A percentile compares a stretch with the other conserved stretches of the same genome.
These are phyloP conservation scores for Norana najaformis DNA, from an alignment of 2,888 invertebrate genomes.

Conservation along the genomic window DNA sequence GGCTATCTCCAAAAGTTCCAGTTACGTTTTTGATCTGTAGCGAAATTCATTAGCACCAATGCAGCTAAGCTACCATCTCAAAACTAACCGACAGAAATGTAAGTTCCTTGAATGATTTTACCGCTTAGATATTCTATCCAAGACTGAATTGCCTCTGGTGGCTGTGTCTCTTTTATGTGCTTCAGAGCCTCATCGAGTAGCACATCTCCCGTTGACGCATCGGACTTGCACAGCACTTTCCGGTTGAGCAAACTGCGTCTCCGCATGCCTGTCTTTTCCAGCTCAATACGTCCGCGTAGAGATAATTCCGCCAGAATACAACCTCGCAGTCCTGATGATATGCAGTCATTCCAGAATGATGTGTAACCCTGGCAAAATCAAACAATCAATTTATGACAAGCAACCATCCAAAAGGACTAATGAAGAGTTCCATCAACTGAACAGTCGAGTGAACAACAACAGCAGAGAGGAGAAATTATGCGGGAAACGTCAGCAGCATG, in stretches of 20 bases:
- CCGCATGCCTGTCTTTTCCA: constrained; percentile 95
- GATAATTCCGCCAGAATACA: constrained; percentile 97
- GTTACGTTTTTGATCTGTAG: background rate
- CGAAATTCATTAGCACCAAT: background rate
- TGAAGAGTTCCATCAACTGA: background rate
- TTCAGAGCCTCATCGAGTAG: constrained; percentile 84
- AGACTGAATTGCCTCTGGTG: constrained; percentile 93
- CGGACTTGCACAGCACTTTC: constrained; percentile 75
- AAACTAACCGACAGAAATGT: no score
- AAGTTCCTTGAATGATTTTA: constrained; percentile 55
- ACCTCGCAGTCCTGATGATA: constrained; percentile 96
- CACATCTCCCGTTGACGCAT: constrained; percentile 95
- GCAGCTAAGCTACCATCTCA: background rate
- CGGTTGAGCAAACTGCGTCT: constrained; percentile 81
- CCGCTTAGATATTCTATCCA: constrained; percentile 99
- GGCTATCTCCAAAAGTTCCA: background rate
- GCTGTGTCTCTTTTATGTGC: constrained; percentile 97
- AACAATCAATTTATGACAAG: constrained; percentile 27
- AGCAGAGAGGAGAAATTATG: background rate
- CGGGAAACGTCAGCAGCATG: background rate
- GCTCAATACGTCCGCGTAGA: constrained; percentile 87
- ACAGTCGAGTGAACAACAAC: background rate
- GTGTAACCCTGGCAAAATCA: constrained; percentile 60
- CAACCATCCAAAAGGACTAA: background rate
- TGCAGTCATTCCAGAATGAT: constrained; percentile 99